Conservation (phyloP, 2,888 invertebrate genomes). For the Rotaria socialis region DNA sequence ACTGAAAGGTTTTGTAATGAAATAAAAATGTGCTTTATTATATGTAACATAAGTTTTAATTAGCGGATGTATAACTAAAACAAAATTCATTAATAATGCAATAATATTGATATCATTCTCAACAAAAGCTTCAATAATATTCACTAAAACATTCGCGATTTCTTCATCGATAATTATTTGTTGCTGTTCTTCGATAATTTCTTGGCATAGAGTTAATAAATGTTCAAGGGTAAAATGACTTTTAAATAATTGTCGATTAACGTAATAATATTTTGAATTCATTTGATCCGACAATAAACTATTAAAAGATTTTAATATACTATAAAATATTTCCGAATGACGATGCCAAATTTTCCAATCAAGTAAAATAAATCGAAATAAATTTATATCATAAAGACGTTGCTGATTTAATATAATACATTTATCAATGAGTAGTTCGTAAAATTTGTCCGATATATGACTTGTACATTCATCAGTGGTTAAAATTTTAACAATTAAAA, state of each 20-base stretch:
- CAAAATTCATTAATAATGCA: constrained; percentile 7
- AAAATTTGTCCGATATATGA: neutral
- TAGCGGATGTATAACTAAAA: constrained; percentile 21
- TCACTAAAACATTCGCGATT: neutral
- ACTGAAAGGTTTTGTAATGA: neutral
- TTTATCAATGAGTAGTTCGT: constrained; percentile 8
- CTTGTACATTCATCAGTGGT: neutral
- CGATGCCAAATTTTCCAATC: constrained; percentile 32
- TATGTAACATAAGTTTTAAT: constrained; percentile 31
- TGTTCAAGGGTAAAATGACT: constrained; percentile 1
- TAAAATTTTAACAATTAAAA: constrained; percentile 31
- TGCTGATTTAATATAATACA: neutral
- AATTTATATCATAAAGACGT: constrained; percentile 8
- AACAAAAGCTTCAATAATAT: constrained; percentile 16
- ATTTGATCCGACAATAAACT: neutral
- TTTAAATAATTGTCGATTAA: constrained; percentile 26
- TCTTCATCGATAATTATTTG: neutral
- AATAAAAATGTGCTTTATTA: constrained; percentile 32
- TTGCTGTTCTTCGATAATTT: constrained; percentile 6
- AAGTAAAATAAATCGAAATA: neutral
- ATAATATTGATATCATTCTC: constrained; percentile 23
- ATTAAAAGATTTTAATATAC: neutral
- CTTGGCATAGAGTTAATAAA: constrained; percentile 30
- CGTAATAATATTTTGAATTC: neutral
- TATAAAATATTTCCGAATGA: neutral